Base-by-base conservation (phyloP, 53 echinoderm and acorn worm species). In the Antedon mediterranea region DNA sequence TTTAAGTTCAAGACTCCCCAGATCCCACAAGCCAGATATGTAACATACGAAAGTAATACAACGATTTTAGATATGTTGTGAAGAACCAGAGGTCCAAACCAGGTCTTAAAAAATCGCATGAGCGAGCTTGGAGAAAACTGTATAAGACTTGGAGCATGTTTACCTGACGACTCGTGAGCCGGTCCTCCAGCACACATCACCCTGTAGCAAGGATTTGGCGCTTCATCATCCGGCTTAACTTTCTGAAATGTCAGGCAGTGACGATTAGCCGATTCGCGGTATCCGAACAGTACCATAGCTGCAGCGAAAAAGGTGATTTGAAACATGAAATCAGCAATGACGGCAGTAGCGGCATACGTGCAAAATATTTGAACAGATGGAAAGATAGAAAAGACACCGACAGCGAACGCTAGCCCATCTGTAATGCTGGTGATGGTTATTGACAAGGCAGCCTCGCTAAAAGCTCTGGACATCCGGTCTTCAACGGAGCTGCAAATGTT, bases 161-260 rank as follows among this genome's bases (percentile, higher is more conserved):
- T n/a, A n/a, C n/a, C n/a, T n/a, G n/a, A n/a, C n/a, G 4, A 3
- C 73, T 34, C 32, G 32, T 85, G 78, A 23, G 89, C 75, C 32
- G 81, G 75, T n/a, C 91, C 91, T 43, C 90, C 90, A 3, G 90
- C 87, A 73, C 90, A 90, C 75, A 87, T 85, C 29, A 84, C 79
- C 78, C 42, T 79, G 72, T 90, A 90, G 9, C 79, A 6, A 30
- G 76, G 82, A 31, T 85, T 83, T 23, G 85, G 78, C 3, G 88
- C 33, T 32, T 85, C 85, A 0, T 83, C 77, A 42, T 88, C 86
- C 26, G 88, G 83, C 33, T 73, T 32, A 13, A 91, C 91, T 79
- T 85, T 80, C 74, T 78, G 78, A 71, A 76, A 88, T 3, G 91
- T 88, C 15, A 88, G 43, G 30, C 88, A 85, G 73, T 90, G 90